Base-by-base conservation (phyloP, 2,797 vertebrate species). In the Aeoliscus strigatus region DNA sequence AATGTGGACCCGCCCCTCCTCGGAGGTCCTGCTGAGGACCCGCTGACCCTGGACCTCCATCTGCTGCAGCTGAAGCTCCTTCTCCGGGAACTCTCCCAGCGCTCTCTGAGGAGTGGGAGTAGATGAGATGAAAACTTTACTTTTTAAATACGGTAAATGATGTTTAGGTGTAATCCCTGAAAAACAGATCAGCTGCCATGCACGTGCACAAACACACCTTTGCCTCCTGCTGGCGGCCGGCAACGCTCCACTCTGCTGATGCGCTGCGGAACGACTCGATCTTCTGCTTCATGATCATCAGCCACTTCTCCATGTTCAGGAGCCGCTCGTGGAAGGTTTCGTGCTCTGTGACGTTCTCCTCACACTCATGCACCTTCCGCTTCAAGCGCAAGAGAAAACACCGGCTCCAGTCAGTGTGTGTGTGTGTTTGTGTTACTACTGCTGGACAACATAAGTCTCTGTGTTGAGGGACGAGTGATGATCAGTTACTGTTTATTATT, bases 11-110 rank as follows among this genome's bases (percentile, higher is more conserved):
- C 47, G 67, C 15, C 93, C 95, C 9, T 94, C 91, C 9, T 77
- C 77, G 1, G 92, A 92, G 4, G 92, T 93, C 45, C 57, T 84
- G 38, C 81, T 65, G 73, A 92, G 76, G 44, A 94, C 89, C 11
- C 48, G 33, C 25, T 79, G 82, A 51, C 90, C 90, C 33, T 81
- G 86, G 0, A 77, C 80, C 44, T 93, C 88, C 1, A 86, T 75
- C 60, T 90, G 81, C 29, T 90, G 82, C 51, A 94, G 79, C 57
- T 91, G 89, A 14, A 91, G 77, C 74, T 97, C 93, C 72, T 90
- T 94, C 76, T 91, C 89, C 0, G 91, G 89, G 64, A 95, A 87
- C 48, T 93, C 92, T 8, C 76, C 87, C 32, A 91, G 73, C 12
- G 88, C 81, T 70, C 52, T 88, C 95, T 98, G 62, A 34, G 27